Conservation (phyloP, 2,888 invertebrate genomes). For the Mimachlamys varia region DNA sequence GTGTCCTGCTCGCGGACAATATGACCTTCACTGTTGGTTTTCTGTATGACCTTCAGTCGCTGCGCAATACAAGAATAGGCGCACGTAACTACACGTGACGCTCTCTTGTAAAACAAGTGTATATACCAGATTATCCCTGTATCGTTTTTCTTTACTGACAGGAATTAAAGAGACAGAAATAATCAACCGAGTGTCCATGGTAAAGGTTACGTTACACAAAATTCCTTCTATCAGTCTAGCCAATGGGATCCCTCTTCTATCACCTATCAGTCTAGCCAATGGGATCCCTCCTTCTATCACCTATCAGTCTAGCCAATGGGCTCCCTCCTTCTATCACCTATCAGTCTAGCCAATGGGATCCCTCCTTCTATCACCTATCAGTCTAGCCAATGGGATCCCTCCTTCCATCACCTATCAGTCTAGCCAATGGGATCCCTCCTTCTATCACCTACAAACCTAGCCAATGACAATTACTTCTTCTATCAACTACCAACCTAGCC, state of each 20-base stretch:
- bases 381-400: not conserved
- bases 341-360: not conserved
- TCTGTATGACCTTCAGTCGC: too few relatives aligned
- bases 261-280: too few relatives aligned
- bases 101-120: not conserved
- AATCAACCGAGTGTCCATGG: not conserved
- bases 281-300: too few relatives aligned
- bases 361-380: not conserved
- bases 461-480: not conserved
- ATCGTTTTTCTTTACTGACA: not conserved
- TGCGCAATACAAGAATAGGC: too few relatives aligned
- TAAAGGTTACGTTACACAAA: not conserved
- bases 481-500: not conserved
- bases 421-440: too few relatives aligned
- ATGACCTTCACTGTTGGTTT: not conserved
- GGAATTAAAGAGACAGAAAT: not conserved
- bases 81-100: not conserved
- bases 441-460: too few relatives aligned
- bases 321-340: too few relatives aligned
- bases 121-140: not conserved
- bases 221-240: not conserved
- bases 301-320: not conserved
- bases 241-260: not conserved
- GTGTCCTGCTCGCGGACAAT: not conserved
- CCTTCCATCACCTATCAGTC: not conserved